Conservation (phyloP, 2,797 vertebrate species). For the Takifugu rubripes region DNA sequence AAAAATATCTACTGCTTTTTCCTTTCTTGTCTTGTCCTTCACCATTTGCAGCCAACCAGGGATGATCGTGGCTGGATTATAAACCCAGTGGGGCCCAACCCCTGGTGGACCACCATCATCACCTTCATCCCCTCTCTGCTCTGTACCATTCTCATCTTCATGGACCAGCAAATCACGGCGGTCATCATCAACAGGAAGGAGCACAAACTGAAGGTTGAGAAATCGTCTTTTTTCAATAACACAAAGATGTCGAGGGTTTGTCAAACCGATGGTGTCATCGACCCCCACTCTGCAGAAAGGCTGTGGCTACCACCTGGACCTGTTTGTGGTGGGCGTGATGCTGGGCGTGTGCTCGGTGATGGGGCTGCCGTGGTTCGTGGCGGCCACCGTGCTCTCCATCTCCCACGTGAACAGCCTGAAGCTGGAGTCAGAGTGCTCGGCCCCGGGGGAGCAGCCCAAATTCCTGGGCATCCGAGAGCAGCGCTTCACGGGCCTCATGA, state of each 20-base stretch:
- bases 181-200: constrained; percentile 99
- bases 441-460: constrained; percentile 97
- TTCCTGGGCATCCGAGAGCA: constrained; percentile 97
- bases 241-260: too few species aligned
- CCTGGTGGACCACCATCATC: constrained; percentile 95
- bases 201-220: constrained; percentile 93
- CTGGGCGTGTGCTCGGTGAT: constrained; percentile 96
- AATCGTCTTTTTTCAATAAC: too few species aligned
- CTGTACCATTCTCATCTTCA: constrained; percentile 99
- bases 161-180: constrained; percentile 99
- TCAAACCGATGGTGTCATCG: not conserved
- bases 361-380: constrained; percentile 98
- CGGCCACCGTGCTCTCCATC: constrained; percentile 97
- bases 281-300: constrained; percentile 80
- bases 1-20: not conserved
- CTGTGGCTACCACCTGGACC: constrained; percentile 96
- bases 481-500: constrained; percentile 97
- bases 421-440: constrained; percentile 96
- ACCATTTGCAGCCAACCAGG: constrained; percentile 84
- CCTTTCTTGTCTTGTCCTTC: too few species aligned
- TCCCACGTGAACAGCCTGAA: constrained; percentile 98
- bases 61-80: constrained; percentile 97
- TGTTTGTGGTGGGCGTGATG: constrained; percentile 96
- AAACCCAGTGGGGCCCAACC: constrained; percentile 93
- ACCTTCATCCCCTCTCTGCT: constrained; percentile 90